A percentile compares a stretch with the other conserved stretches of the same genome.
phyloP scores from a whole-genome alignment of 2,113 vertebrate genomes.

The Caloenas nicobarica region DNA sequence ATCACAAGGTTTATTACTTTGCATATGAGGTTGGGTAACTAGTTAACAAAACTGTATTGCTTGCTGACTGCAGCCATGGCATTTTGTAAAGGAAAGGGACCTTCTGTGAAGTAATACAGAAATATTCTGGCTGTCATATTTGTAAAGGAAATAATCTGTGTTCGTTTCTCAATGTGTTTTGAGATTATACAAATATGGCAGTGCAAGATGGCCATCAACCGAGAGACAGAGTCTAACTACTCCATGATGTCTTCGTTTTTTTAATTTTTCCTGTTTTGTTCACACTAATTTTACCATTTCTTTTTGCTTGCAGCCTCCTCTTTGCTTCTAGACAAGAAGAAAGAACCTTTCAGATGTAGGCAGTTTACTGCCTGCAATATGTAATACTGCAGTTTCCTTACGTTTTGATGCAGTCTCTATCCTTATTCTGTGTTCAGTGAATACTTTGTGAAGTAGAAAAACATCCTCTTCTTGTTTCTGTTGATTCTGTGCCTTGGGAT shows the following conservation, averaged over 20 bases:
- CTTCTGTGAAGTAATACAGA: constrained; percentile 4
- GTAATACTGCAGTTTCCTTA: not conserved
- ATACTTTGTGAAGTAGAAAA: not conserved
- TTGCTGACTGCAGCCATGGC: not conserved
- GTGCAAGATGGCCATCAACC: not conserved
- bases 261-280: not conserved
- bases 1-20: constrained; percentile 10
- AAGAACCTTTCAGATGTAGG: not conserved
- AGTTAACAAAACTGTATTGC: constrained; percentile 17
- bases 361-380: not conserved
- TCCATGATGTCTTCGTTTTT: not conserved
- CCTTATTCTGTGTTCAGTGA: not conserved
- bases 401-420: not conserved
- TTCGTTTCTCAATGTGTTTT: constrained; percentile 8
- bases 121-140: not conserved
- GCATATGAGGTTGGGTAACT: not conserved
- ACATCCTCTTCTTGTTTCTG: not conserved
- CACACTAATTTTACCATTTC: not conserved
- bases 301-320: not conserved
- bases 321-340: not conserved
- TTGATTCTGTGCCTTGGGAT: constrained; percentile 1
- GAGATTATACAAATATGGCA: not conserved
- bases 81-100: not conserved
- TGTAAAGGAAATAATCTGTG: constrained; percentile 19
- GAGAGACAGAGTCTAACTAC: not conserved